Evolutionary conservation across 37 sponge, comb jelly and placozoan genomes (phyloP), one percentile per base, ranked within the genome.

Genomic region (Lycopodina hypogea): DNA sequence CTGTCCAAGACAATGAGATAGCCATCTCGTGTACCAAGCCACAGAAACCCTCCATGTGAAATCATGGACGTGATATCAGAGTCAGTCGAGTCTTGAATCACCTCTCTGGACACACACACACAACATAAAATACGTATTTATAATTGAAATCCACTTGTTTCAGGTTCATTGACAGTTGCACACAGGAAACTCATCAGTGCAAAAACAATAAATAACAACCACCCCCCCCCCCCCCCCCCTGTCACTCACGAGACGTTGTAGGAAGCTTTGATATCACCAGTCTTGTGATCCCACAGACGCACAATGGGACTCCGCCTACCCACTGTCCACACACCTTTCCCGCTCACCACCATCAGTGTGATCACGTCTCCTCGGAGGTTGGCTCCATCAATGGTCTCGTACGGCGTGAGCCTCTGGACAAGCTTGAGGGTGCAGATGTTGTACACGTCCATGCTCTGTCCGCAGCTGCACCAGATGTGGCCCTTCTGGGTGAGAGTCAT

Each of bases 11-110:
- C 68, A 39, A 93, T 41, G 38, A 93, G 29, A 74, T 76, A 74
- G 4, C 93, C 93, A 21, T 65, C 69, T 26, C 87, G 48, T 24
- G 93, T 86, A 1, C 93, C 93, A 55, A 93, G 74, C 93, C 93
- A 93, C 41, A 89, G 38, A 0, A 71, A 84, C 22, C 72, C 64
- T 22, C 93, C 90, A 32, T 89, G 89, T 3, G 80, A 72, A 40
- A 79, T 64, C 53, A 93, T 71, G 3, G 89, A 89, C 22, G 90
- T 86, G 55, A 93, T 86, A 58, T 92, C 93, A 42, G 66, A 45
- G 38, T 83, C 68, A 42, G 8, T 45, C 35, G 34, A 24, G 34
- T 75, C 69, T 9, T 48, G 78, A 21, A 37, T 28, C 48, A 88
- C 36, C 36, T 68, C 52, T 52, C 64, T 82, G n/a, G 59, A 21